Evolutionary conservation across 2,888 invertebrate genomes (phyloP).

Genomic region (Lepidocyrtinus sp.): DNA sequence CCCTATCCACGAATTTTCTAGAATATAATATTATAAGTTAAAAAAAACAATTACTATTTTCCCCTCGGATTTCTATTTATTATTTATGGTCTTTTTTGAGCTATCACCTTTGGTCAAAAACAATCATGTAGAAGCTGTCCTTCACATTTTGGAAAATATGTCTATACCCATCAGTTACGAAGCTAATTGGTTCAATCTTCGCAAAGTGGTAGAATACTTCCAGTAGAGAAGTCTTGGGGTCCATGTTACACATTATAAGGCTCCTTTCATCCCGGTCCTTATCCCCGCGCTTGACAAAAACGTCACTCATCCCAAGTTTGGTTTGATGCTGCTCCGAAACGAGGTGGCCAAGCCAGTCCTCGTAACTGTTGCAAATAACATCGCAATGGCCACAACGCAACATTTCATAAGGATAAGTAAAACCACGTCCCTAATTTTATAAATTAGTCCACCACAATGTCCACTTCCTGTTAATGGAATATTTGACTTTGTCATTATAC

Average conservation of each 20-base stretch:
- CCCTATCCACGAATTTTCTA: constrained; percentile 44
- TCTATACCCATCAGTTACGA: constrained; percentile 34
- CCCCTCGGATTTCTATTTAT: neutral
- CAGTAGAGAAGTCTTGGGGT: constrained; percentile 26
- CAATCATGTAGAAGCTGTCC: constrained; percentile 41
- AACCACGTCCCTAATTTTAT: too few relatives aligned
- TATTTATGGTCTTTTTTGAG: too few relatives aligned
- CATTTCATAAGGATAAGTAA: too few relatives aligned
- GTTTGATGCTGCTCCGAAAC: constrained; percentile 36
- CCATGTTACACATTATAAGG: constrained; percentile 9
- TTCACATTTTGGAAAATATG: constrained; percentile 35
- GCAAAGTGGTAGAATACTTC: constrained; percentile 41
- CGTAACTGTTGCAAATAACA: constrained; percentile 34
- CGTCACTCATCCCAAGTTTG: constrained; percentile 30
- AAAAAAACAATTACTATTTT: too few relatives aligned
- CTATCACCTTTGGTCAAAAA: constrained; percentile 49
- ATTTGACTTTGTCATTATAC: too few relatives aligned
- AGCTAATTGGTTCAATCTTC: neutral
- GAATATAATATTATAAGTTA: too few relatives aligned
- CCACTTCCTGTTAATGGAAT: too few relatives aligned
- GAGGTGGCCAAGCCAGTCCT: constrained; percentile 44
- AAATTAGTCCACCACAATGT: too few relatives aligned
- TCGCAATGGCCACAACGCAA: constrained; percentile 43
- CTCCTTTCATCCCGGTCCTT: constrained; percentile 31
- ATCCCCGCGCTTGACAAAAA: constrained; percentile 7